Evolutionary conservation across 2,797 vertebrate genomes (phyloP).

Genomic region (Pangasius krempfi): DNA sequence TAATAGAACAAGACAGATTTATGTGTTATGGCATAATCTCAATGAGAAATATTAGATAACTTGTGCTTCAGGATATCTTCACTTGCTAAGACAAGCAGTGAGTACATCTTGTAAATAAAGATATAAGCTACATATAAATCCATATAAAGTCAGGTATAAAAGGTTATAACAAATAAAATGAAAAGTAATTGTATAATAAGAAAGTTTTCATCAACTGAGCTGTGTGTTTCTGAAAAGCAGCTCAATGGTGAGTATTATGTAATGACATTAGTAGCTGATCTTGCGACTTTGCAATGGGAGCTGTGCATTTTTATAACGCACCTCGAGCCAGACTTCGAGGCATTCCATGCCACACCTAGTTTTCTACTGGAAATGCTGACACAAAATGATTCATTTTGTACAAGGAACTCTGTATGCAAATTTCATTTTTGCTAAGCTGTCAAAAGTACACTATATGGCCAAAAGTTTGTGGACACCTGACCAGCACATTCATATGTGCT

Average conservation of each 20-base stretch:
- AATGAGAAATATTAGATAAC: not conserved
- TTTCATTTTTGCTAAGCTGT: not conserved
- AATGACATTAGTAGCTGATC: not conserved
- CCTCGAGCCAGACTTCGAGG: slow-evolving; percentile 2
- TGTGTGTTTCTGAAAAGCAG: not conserved
- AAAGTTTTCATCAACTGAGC: not conserved
- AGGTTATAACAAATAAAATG: not conserved
- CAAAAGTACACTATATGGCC: not conserved
- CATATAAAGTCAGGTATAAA: not conserved
- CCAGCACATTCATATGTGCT: not conserved
- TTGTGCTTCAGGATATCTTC: not conserved
- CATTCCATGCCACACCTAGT: not conserved
- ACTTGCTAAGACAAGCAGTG: not conserved
- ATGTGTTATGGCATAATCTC: not conserved
- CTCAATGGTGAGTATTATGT: not conserved
- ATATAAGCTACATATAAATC: not conserved
- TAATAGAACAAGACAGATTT: not conserved
- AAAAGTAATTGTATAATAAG: not conserved
- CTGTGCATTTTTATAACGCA: not conserved
- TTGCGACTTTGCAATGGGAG: not conserved
- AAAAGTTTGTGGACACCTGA: not conserved
- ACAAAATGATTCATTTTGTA: not conserved
- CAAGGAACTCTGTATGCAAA: not conserved
- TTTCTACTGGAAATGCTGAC: not conserved
- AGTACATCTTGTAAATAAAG: not conserved